Base-by-base conservation (phyloP, 1,140 invertebrate species). In the Pseudomyrmex cubaensis region DNA sequence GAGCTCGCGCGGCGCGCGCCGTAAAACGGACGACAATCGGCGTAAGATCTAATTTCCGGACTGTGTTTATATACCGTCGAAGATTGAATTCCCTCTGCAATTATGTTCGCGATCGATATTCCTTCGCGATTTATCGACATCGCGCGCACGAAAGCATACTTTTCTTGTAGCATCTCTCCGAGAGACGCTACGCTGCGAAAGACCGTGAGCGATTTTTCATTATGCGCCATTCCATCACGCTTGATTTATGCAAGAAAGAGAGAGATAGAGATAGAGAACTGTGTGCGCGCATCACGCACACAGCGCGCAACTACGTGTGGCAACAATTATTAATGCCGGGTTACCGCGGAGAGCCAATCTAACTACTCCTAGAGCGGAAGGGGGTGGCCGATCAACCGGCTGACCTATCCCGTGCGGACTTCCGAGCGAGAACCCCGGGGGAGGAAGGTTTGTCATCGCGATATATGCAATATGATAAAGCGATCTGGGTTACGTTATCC, bases 141-240 rank as follows among this genome's bases (percentile, higher is more conserved):
- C 5, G 20, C 13, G 48, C 52, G 46, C 10, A 78, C 56, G 25
- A 8, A 67, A 17, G 44, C 66, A 57, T 59, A 48, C 44, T 46
- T 78, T 70, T 67, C 67, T 59, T 59, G 63, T 48, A 35, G 35
- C 50, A 35, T 48, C 35, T 20, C 20, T 48, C 15, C 13, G 15
- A 78, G 20, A 20, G n/a, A n/a, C 74, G 8, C 1, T 25, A 25
- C 12, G 35, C 4, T 5, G 3, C 44, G 74, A 48, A 78, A 67
- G 25, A 52, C 46, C 44, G 22, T 46, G 46, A 69, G 83, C 57
- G 59, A 83, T 75, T 87, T 86, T 87, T 87, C 52, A 72, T 63
- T 56, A 1, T 61, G 54, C 22, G 22, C 15, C 46, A 67, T 86
- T 75, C 17, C 22, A 35, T 35, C 5, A 35, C 5, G 46, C 5